phyloP scores from a whole-genome alignment of 2,113 vertebrate genomes.

The Sphaerodactylus townsendi region DNA sequence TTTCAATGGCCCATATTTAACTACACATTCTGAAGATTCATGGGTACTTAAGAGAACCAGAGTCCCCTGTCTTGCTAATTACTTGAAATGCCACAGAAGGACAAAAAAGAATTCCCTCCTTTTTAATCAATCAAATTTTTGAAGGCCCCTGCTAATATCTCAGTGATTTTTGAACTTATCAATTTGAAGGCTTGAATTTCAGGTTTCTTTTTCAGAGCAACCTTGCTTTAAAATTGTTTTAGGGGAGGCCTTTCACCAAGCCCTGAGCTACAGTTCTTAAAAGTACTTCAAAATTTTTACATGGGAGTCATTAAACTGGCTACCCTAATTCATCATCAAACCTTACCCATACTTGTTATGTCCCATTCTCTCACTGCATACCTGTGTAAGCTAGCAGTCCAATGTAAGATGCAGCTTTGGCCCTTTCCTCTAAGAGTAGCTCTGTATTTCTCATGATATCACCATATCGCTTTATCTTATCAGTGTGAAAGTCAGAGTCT shows the following conservation, averaged over 20 bases:
- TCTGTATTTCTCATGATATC: not conserved
- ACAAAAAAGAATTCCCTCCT: too few relatives aligned
- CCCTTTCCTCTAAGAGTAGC: slow-evolving; percentile 20
- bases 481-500: slow-evolving; percentile 38
- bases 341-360: too few relatives aligned
- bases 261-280: not conserved
- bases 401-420: slow-evolving; percentile 30
- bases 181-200: not conserved
- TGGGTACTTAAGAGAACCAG: too few relatives aligned
- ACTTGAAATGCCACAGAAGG: not conserved
- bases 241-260: not conserved
- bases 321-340: not conserved
- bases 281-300: not conserved
- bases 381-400: slow-evolving; percentile 53
- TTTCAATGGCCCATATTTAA: too few relatives aligned
- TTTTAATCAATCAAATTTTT: not conserved
- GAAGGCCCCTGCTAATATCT: not conserved
- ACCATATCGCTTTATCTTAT: slow-evolving; percentile 34
- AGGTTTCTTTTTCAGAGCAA: not conserved
- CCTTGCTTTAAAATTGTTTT: not conserved
- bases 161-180: not conserved
- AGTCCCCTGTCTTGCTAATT: not conserved
- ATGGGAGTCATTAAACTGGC: not conserved
- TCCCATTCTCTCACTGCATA: not conserved
- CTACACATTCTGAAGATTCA: too few relatives aligned